Percentiles rank a stretch among this genome's conserved stretches.
Conservation (phyloP, 2,113 vertebrate species). For the Dasyornis broadbenti region DNA sequence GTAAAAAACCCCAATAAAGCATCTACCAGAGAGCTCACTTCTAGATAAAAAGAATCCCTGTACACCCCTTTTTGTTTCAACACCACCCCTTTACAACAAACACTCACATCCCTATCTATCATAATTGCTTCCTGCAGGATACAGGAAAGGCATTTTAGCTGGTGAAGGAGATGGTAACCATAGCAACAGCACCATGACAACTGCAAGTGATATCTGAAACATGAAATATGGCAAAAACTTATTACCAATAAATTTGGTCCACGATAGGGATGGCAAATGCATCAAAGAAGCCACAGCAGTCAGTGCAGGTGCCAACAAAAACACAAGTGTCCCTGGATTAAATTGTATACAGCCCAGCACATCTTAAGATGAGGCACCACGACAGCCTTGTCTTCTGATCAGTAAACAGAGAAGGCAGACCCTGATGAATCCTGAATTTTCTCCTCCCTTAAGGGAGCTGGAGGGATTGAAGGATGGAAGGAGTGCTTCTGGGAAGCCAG, state of each 20-base stretch:
- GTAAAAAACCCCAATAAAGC: neutral
- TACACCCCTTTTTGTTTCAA: neutral
- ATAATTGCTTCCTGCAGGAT: neutral
- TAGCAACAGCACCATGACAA: slow-evolving; percentile 50
- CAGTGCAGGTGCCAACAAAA: neutral
- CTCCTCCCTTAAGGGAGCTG: neutral
- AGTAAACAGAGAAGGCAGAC: neutral
- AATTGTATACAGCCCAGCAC: neutral
- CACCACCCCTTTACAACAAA: neutral
- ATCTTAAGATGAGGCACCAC: neutral
- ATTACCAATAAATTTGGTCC: neutral
- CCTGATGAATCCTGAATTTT: neutral
- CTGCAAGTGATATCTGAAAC: neutral
- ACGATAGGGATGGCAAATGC: neutral
- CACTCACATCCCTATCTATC: neutral
- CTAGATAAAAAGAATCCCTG: neutral
- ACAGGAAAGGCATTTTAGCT: neutral
- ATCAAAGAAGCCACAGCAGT: neutral
- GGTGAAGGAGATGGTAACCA: slow-evolving; percentile 9
- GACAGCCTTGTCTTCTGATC: neutral
- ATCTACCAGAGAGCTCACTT: neutral
- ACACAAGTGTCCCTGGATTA: neutral
- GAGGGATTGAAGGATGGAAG: neutral
- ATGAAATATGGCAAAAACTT: neutral
- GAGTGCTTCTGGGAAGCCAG: neutral